Conservation (phyloP, 2,113 vertebrate species). For the Lamprotornis superbus region DNA sequence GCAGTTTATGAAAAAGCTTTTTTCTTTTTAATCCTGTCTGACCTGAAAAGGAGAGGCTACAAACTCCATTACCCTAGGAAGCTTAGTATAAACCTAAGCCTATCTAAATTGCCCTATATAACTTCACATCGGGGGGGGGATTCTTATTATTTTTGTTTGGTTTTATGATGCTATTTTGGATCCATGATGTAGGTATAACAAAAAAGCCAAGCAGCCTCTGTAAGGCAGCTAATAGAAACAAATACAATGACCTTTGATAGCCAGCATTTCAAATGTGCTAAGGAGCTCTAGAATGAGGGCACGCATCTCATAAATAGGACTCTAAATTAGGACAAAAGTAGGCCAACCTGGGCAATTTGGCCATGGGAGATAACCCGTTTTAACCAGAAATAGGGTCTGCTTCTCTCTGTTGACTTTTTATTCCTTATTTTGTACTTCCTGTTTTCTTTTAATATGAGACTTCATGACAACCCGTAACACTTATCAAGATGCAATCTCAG, state of each 20-base stretch:
- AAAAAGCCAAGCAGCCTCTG: background rate
- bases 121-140: background rate
- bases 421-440: background rate
- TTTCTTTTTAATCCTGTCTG: slow-evolving; percentile 60
- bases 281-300: background rate
- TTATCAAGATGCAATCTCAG: background rate
- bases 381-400: background rate
- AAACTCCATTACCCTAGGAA: slow-evolving; percentile 6
- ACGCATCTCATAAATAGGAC: background rate
- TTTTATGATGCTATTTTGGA: background rate
- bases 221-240: background rate
- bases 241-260: background rate
- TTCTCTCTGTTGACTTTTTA: background rate
- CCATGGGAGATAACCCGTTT: background rate
- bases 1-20: slow-evolving; percentile 30
- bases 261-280: background rate
- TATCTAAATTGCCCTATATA: slow-evolving; percentile 30
- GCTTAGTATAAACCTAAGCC: slow-evolving; percentile 19
- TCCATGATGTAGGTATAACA: background rate
- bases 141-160: background rate
- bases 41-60: slow-evolving; percentile 38
- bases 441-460: background rate
- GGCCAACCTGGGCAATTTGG: background rate
- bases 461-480: background rate
- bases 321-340: slow-evolving; percentile 34